Conservation (phyloP, 2,888 invertebrate species). For the Drosophila macrospina region DNA sequence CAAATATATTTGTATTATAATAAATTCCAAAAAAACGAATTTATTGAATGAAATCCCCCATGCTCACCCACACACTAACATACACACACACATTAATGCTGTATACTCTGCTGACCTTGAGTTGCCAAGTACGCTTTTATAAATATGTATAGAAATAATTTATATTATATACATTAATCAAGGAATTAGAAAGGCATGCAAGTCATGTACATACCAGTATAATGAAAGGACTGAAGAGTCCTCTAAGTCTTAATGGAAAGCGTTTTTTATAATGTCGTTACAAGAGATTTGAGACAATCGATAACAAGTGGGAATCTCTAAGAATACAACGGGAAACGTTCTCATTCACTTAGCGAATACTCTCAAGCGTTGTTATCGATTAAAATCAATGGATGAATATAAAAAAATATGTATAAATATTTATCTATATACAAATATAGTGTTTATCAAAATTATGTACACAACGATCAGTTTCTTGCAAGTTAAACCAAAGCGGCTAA, state of each 20-base stretch:
- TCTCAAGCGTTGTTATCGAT: no score
- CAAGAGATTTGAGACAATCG: not conserved
- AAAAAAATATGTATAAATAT: no score
- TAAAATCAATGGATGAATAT: no score
- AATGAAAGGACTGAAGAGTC: slow-evolving; percentile 2
- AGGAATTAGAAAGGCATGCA: slow-evolving; percentile 19
- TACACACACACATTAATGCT: slow-evolving; percentile 8
- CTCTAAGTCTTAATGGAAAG: not conserved
- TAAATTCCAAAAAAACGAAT: slow-evolving; percentile 50
- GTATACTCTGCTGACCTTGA: slow-evolving; percentile 33
- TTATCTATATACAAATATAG: no score
- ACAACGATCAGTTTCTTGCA: no score
- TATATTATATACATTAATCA: slow-evolving; percentile 13
- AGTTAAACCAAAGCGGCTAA: no score
- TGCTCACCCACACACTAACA: not conserved
- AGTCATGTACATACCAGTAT: not conserved
- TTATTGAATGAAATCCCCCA: slow-evolving; percentile 19
- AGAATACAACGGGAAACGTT: not conserved
- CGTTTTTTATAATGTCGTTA: not conserved
- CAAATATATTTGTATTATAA: slow-evolving; percentile 39
- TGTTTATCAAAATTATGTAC: no score
- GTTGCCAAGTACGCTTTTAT: slow-evolving; percentile 7
- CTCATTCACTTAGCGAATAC: not conserved
- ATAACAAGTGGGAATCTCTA: not conserved
- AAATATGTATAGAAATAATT: not conserved